These are phyloP conservation scores for Microtus oregoni DNA, from an alignment of 2,113 vertebrate species.

Conservation along the genomic window DNA sequence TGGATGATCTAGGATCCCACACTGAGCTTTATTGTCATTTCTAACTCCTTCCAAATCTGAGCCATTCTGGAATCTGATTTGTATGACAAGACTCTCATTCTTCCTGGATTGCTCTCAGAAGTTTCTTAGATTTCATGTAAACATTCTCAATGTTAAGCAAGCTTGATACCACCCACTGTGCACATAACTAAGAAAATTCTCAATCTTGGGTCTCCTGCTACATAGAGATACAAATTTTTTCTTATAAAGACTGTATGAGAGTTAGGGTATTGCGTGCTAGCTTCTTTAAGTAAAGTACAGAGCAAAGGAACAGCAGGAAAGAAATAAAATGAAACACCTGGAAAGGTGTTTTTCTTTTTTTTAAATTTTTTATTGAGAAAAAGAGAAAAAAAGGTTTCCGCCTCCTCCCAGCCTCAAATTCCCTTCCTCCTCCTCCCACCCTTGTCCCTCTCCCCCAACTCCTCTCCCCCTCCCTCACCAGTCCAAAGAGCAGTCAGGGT, in stretches of 20 bases:
- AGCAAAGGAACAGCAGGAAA: conserved; percentile 27
- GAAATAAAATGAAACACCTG: not conserved
- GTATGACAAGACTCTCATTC: not conserved
- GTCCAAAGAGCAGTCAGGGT: too few relatives aligned
- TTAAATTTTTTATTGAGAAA: too few relatives aligned
- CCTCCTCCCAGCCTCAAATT: too few relatives aligned
- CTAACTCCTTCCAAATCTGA: not conserved
- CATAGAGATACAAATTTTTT: conserved; percentile 51
- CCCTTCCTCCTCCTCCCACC: too few relatives aligned
- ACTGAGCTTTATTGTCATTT: not conserved
- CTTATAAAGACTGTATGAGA: conserved; percentile 34
- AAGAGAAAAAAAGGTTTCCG: too few relatives aligned
- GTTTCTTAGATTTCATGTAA: conserved; percentile 50
- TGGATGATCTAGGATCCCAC: not conserved
- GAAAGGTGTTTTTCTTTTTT: not conserved
- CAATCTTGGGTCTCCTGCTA: conserved; percentile 19
- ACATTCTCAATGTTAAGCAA: not conserved
- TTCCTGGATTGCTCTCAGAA: not conserved
- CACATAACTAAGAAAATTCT: conserved; percentile 40
- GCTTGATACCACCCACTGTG: not conserved
- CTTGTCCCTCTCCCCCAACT: too few relatives aligned
- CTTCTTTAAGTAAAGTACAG: not conserved
- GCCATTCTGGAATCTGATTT: conserved; percentile 35
- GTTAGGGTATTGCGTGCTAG: not conserved
- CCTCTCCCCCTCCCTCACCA: too few relatives aligned